phyloP scores from a whole-genome alignment of 2,113 vertebrate species.

The Archilochus colubris region DNA sequence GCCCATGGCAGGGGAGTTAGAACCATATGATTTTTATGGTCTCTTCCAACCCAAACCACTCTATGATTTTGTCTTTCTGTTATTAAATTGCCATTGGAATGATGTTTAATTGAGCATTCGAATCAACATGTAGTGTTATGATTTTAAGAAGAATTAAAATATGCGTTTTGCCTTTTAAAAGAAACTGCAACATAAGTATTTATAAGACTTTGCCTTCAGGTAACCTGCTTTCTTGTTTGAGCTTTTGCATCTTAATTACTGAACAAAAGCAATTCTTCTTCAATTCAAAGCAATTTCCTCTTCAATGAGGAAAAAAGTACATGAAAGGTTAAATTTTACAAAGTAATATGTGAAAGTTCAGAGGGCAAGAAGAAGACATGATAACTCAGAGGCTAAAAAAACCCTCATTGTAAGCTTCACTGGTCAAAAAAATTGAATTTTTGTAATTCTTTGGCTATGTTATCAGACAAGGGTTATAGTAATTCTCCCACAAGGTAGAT shows the following conservation, averaged over 20 bases:
- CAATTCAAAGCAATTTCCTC: background rate
- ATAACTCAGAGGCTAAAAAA: background rate
- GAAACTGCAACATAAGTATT: background rate
- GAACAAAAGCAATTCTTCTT: background rate
- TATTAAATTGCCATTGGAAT: background rate
- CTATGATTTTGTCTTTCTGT: no score
- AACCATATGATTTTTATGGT: no score
- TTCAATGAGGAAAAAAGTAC: background rate
- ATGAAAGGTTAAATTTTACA: background rate
- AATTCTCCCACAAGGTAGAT: constrained; percentile 53
- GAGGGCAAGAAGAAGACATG: background rate
- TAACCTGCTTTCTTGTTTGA: background rate
- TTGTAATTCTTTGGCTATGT: constrained; percentile 39
- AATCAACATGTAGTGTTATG: background rate
- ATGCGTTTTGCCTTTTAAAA: background rate
- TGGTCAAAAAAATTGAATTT: constrained; percentile 44
- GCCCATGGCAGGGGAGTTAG: no score
- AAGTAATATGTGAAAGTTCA: background rate
- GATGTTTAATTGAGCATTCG: background rate
- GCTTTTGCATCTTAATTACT: background rate
- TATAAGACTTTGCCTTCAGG: background rate
- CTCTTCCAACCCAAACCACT: no score
- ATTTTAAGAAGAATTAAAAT: background rate
- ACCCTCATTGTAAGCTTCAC: background rate
- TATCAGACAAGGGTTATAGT: constrained; percentile 29